These are phyloP conservation scores for Myotis planiceps DNA, from an alignment of 2,797 vertebrate genomes.

Conservation along the genomic window DNA sequence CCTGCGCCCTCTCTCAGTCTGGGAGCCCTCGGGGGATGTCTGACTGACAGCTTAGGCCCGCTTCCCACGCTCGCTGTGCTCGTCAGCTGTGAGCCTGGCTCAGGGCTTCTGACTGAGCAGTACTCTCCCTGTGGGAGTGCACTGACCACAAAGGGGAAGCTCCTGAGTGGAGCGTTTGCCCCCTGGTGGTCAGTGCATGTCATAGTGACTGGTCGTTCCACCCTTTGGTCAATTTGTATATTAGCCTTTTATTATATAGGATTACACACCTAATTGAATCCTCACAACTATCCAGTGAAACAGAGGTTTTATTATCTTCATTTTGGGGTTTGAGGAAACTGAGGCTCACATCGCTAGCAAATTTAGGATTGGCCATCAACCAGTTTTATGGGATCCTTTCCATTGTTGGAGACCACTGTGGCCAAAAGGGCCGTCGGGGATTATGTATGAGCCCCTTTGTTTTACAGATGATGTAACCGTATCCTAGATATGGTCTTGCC, in stretches of 20 bases:
- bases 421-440: not conserved
- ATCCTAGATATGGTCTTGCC: not conserved
- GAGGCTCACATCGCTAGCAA: not conserved
- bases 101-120: no score
- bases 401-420: not conserved
- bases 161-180: no score
- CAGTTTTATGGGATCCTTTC: not conserved
- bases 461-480: not conserved
- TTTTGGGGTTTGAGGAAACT: not conserved
- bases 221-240: no score
- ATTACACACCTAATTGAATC: not conserved
- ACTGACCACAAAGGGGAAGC: no score
- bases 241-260: not conserved
- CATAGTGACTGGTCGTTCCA: no score
- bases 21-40: no score
- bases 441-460: not conserved
- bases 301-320: not conserved
- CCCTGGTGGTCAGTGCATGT: no score
- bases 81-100: no score
- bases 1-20: no score
- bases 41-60: no score
- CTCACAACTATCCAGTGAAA: not conserved
- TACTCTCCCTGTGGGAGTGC: no score
- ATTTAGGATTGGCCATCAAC: not conserved
- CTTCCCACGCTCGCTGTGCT: no score